phyloP scores from a whole-genome alignment of 2,113 vertebrate species.

The Salvelinus sp. region DNA sequence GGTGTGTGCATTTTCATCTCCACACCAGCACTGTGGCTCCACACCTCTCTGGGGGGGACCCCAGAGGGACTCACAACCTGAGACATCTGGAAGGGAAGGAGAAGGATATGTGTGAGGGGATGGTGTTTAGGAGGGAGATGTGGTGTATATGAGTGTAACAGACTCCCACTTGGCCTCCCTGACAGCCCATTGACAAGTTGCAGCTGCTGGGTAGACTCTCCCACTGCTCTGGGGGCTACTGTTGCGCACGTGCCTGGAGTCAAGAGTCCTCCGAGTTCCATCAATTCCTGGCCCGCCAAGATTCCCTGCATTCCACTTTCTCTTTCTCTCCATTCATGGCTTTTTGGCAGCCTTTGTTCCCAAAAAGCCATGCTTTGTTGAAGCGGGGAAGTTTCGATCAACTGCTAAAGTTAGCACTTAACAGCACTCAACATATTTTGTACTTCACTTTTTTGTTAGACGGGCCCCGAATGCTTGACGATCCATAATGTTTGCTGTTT shows the following conservation, averaged over 20 bases:
- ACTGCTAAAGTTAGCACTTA: too few species aligned
- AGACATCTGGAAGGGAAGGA: conserved; percentile 52
- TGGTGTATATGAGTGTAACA: conserved; percentile 19
- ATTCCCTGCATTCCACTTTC: background rate
- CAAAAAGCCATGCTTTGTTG: too few species aligned
- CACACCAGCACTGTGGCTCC: conserved; percentile 24
- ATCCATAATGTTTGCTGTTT: too few species aligned
- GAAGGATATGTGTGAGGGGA: conserved; percentile 29
- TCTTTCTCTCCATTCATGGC: background rate
- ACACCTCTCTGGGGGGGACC: conserved; percentile 30
- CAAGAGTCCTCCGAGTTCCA: conserved; percentile 23
- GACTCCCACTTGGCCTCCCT: conserved; percentile 43
- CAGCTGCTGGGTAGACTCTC: conserved; percentile 51
- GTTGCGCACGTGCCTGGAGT: conserved; percentile 30
- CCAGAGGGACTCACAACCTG: conserved; percentile 33
- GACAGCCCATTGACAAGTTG: conserved; percentile 65
- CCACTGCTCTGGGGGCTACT: conserved; percentile 38
- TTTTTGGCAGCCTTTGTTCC: background rate
- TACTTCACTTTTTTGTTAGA: too few species aligned
- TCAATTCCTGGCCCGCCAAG: conserved; percentile 12
- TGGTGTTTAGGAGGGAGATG: background rate
- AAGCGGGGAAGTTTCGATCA: too few species aligned
- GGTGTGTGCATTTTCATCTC: conserved; percentile 20
- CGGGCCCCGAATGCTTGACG: too few species aligned
- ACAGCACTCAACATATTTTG: too few species aligned